Evolutionary conservation across 2,888 invertebrate genomes (phyloP).

Genomic region (Philhelius pedissequus): DNA sequence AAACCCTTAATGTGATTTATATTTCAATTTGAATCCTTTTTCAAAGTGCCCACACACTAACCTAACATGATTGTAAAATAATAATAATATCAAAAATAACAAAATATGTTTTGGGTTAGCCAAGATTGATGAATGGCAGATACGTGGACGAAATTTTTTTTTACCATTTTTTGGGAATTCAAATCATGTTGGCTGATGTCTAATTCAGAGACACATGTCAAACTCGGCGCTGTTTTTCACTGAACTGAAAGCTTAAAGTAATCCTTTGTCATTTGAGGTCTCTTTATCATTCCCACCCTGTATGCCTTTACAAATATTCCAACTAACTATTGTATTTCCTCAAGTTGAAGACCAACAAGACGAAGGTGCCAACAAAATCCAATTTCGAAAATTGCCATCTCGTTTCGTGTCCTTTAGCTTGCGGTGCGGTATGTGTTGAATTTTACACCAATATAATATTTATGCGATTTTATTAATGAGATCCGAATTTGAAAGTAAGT

Average conservation of each 20-base stretch:
- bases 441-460: constrained; percentile 55
- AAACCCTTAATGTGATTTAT: too few species aligned
- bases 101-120: too few species aligned
- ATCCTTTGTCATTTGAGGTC: background rate
- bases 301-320: background rate
- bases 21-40: too few species aligned
- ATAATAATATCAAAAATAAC: too few species aligned
- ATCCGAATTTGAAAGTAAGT: constrained; percentile 33
- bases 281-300: background rate
- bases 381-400: constrained; percentile 52
- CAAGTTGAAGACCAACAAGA: background rate
- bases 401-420: constrained; percentile 2
- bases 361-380: constrained; percentile 16
- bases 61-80: too few species aligned
- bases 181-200: too few species aligned
- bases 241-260: background rate
- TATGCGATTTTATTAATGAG: constrained; percentile 51
- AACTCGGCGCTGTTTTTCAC: too few species aligned
- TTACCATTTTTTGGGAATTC: too few species aligned
- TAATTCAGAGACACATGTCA: too few species aligned
- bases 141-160: too few species aligned
- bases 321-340: background rate
- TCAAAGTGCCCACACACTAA: too few species aligned
- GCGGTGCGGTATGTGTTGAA: constrained; percentile 1
- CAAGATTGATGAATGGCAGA: too few species aligned